Conservation (phyloP, 64 coral and sea anemone species). For the Pachyseris speciosa region DNA sequence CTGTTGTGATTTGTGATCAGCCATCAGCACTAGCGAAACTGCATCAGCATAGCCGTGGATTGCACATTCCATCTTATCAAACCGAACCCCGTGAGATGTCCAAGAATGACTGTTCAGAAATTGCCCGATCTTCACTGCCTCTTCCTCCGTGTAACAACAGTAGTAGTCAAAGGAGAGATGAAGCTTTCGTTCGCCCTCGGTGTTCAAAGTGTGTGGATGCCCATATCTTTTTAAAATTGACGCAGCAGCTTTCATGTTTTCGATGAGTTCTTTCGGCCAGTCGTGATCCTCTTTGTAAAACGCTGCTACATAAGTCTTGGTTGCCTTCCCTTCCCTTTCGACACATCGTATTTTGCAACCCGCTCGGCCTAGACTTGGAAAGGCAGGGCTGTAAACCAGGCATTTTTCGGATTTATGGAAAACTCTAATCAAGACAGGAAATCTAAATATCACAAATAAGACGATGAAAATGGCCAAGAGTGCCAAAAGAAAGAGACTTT, state of each 20-base stretch:
- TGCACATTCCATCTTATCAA: constrained; percentile 69
- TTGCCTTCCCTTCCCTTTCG: neutral
- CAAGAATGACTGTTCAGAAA: constrained; percentile 43
- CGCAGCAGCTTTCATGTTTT: constrained; percentile 66
- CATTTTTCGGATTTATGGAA: constrained; percentile 28
- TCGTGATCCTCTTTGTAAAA: constrained; percentile 1
- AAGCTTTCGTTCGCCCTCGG: constrained; percentile 18
- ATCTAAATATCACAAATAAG: neutral
- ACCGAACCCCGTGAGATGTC: constrained; percentile 43
- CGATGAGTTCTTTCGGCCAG: constrained; percentile 26
- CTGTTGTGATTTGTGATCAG: constrained; percentile 48
- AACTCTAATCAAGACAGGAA: neutral
- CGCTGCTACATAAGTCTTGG: neutral
- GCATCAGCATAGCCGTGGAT: constrained; percentile 38
- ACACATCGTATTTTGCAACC: constrained; percentile 54
- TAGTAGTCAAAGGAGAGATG: constrained; percentile 76
- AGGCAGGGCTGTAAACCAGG: constrained; percentile 46
- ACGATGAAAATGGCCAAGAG: neutral
- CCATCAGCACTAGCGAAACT: constrained; percentile 69
- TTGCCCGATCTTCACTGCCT: constrained; percentile 49
- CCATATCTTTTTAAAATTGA: constrained; percentile 67
- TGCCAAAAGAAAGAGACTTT: neutral
- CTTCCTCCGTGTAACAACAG: constrained; percentile 65
- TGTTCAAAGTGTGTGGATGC: constrained; percentile 26
- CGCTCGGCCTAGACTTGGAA: constrained; percentile 37